A percentile compares a stretch with the other conserved stretches of the same genome.
These are phyloP conservation scores for Synanthedon tipuliformis DNA, from an alignment of 2,888 invertebrate genomes.

Conservation along the genomic window DNA sequence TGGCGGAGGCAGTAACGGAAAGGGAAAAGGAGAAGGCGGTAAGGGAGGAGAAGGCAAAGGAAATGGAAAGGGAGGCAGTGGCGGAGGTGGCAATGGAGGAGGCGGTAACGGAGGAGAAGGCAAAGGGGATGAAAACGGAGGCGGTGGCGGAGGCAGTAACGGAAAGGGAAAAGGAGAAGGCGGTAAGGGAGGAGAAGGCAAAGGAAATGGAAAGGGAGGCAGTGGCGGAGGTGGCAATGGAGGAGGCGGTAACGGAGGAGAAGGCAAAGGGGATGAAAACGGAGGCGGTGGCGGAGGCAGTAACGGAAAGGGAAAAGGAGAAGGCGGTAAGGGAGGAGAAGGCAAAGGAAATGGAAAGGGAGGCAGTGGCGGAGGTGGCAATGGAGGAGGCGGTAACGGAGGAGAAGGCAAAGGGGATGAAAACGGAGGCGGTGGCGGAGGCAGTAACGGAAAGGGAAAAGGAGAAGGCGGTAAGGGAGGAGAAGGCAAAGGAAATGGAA, in stretches of 20 bases:
- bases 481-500: too few species aligned
- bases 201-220: slow-evolving; percentile 12
- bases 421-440: too few species aligned
- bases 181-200: slow-evolving; percentile 12
- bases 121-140: too few species aligned
- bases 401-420: too few species aligned
- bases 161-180: slow-evolving; percentile 11
- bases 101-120: slow-evolving; percentile 11
- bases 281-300: slow-evolving; percentile 11
- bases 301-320: slow-evolving; percentile 6
- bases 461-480: too few species aligned
- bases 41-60: slow-evolving; percentile 17
- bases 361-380: slow-evolving; percentile 3
- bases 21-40: slow-evolving; percentile 15
- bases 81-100: slow-evolving; percentile 7
- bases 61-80: slow-evolving; percentile 11
- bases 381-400: too few species aligned
- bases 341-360: slow-evolving; percentile 3
- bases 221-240: slow-evolving; percentile 14
- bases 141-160: background rate
- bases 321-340: too few species aligned
- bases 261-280: too few species aligned
- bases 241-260: too few species aligned
- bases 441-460: too few species aligned
- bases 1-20: too few species aligned